These are phyloP conservation scores for Meloidogyne floridensis DNA, from an alignment of 1,140 invertebrate species.

Conservation along the genomic window DNA sequence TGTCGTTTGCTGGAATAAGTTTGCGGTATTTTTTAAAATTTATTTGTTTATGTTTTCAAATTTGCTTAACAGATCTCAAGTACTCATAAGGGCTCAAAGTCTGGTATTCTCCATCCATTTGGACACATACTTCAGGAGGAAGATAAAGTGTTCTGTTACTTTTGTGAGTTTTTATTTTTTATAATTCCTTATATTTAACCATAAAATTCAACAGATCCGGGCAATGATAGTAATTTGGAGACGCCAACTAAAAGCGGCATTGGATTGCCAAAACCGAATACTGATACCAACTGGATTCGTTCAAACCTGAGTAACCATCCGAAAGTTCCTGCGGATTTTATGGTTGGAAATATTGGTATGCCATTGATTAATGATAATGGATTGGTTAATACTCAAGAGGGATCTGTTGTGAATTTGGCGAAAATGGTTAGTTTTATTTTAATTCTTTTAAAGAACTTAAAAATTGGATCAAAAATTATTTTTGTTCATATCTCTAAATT, in stretches of 20 bases:
- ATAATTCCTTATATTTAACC: not conserved
- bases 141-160: constrained; percentile 39
- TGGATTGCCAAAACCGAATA: constrained; percentile 23
- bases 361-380: not conserved
- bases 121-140: constrained; percentile 32
- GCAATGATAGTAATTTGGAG: not conserved
- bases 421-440: not conserved
- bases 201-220: not conserved
- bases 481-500: too few relatives aligned
- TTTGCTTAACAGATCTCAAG: constrained; percentile 31
- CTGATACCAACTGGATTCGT: constrained; percentile 13
- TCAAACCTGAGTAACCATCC: not conserved
- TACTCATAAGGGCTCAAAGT: constrained; percentile 24
- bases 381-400: not conserved
- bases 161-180: constrained; percentile 30
- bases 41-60: not conserved
- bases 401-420: constrained; percentile 20
- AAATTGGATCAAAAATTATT: too few relatives aligned
- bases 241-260: not conserved
- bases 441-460: too few relatives aligned
- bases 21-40: constrained; percentile 24
- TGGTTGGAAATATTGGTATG: not conserved
- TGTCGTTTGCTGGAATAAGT: constrained; percentile 37
- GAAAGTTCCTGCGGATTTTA: not conserved
- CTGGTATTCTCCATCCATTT: constrained; percentile 33